Evolutionary conservation across 2,888 invertebrate genomes (phyloP).

Genomic region (Saturnia japonica): DNA sequence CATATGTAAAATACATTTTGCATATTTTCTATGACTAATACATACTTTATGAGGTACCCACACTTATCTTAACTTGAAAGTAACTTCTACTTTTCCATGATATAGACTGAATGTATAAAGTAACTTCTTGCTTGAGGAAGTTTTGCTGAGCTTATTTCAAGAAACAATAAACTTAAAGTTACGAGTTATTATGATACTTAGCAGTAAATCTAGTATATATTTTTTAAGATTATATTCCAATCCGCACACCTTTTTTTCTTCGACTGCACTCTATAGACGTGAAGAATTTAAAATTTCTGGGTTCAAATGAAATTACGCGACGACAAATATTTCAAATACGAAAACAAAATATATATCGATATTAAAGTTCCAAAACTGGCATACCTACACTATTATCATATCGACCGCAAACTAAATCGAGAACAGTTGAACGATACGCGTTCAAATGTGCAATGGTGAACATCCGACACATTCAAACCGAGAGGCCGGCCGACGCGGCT

Average conservation of each 20-base stretch:
- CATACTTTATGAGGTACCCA: background rate
- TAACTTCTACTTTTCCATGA: background rate
- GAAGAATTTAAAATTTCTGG: background rate
- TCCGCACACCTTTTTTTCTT: background rate
- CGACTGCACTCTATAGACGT: background rate
- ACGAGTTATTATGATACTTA: background rate
- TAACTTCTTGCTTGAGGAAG: background rate
- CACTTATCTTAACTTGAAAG: background rate
- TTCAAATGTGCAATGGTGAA: constrained; percentile 29
- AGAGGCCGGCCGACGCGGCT: constrained; percentile 26
- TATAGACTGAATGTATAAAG: background rate
- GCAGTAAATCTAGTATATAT: no score
- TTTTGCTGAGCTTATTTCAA: background rate
- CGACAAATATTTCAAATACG: background rate
- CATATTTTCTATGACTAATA: background rate
- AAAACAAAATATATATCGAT: background rate
- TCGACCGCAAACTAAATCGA: constrained; percentile 15
- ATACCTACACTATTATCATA: background rate
- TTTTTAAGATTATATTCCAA: background rate
- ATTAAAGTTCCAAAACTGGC: background rate
- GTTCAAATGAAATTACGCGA: background rate
- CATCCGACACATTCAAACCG: constrained; percentile 31
- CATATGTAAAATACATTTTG: no score
- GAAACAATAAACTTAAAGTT: background rate
- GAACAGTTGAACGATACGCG: constrained; percentile 26